A percentile compares a stretch with the other conserved stretches of the same genome.
Conservation (phyloP, 2,888 invertebrate species). For the Dendrolimus pini region DNA sequence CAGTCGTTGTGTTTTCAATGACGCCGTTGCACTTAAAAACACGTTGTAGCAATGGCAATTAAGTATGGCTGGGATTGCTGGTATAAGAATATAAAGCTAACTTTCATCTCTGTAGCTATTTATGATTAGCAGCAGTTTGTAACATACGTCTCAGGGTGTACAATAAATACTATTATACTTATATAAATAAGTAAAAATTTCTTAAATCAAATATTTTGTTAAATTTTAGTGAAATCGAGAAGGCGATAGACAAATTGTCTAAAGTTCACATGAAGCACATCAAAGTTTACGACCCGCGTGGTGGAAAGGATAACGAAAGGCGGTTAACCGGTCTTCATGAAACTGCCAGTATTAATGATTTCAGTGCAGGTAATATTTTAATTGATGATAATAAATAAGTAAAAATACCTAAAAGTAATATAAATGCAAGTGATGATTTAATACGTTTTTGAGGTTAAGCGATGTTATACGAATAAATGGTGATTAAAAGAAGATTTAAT, state of each 20-base stretch:
- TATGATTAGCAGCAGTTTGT: too few relatives aligned
- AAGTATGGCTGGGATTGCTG: too few relatives aligned
- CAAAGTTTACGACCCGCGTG: constrained; percentile 96
- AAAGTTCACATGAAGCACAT: constrained; percentile 96
- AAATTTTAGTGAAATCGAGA: constrained; percentile 88
- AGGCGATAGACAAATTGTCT: constrained; percentile 95
- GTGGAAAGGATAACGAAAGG: constrained; percentile 97
- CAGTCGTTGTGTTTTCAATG: too few relatives aligned
- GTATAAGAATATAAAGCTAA: too few relatives aligned
- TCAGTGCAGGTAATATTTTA: constrained; percentile 84
- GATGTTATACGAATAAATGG: neutral
- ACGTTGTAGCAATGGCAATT: too few relatives aligned
- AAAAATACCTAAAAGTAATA: neutral
- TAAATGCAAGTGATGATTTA: neutral
- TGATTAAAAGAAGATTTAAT: too few relatives aligned
- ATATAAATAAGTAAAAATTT: neutral
- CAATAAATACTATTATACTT: too few relatives aligned
- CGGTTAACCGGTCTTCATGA: constrained; percentile 96
- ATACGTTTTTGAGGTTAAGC: neutral
- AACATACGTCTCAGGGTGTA: too few relatives aligned
- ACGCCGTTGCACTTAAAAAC: too few relatives aligned
- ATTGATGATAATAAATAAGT: constrained; percentile 13
- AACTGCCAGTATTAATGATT: constrained; percentile 97
- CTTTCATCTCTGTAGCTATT: too few relatives aligned
- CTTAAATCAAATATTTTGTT: constrained; percentile 6